Evolutionary conservation across 2,888 invertebrate species (phyloP), one percentile per base, ranked within the genome.

Genomic region (Lymantria dispar): DNA sequence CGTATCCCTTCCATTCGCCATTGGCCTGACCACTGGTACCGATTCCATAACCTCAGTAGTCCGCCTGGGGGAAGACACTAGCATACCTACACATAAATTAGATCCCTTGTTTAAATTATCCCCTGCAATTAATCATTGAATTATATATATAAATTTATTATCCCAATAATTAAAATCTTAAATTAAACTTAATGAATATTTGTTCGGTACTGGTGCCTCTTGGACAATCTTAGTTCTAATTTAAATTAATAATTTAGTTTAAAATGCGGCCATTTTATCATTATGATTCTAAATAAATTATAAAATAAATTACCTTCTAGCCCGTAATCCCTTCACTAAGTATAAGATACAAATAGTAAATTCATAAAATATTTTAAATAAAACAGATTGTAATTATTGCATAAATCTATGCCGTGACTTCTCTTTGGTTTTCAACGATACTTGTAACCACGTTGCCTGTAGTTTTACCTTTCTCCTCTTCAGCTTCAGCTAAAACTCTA

Each of bases 121-220:
- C 38, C 38, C 38, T n/a, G 3, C n/a, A 54, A 61, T 53, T 38
- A 52, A 42, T 56, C 54, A 54, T 48, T 43, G 50, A 38, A 43
- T 40, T 48, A 50, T 56, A 43, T 30, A 22, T 43, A 47, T 46
- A 47, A 14, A 41, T 48, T 45, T 29, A 33, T 5, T 5, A 10
- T 5, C 33, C 41, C 47, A 47, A 47, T 50, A 47, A 54, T 10
- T 52, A 48, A 45, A 43, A 37, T 13, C 52, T 46, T 50, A 56
- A 44, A 22, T 47, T 56, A 46, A 12, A 49, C 58, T 65, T 78
- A 80, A 60, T 84, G 87, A 87, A 74, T 86, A 87, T 87, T 74
- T 70, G 74, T 80, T 83, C 76, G 88, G 87, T 87, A 88, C 87
- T 83, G 87, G 88, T 71, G 81, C 76, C 78, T 60, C 54, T 58